phyloP scores from a whole-genome alignment of 2,113 vertebrate genomes.

The Corvus cornix region DNA sequence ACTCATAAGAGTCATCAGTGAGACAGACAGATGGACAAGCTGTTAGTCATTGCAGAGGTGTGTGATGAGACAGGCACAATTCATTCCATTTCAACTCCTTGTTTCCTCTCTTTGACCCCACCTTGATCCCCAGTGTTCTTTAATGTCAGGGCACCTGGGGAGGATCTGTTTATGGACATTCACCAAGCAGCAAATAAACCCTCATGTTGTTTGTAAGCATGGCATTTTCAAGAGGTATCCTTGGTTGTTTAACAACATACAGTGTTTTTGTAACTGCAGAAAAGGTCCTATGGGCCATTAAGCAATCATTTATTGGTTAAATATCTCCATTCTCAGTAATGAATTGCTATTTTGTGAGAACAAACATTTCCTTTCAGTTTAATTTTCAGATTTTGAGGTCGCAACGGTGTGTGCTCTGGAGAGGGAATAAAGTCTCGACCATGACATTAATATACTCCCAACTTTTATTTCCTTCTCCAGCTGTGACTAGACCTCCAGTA shows the following conservation, averaged over 20 bases:
- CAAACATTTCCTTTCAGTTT: conserved; percentile 39
- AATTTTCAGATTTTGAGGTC: conserved; percentile 38
- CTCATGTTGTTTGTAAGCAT: conserved; percentile 14
- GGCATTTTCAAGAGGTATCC: conserved; percentile 41
- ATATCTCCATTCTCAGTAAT: conserved; percentile 38
- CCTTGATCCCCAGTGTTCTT: background rate
- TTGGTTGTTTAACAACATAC: conserved; percentile 12
- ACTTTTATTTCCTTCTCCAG: background rate
- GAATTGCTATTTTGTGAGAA: conserved; percentile 17
- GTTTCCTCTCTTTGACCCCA: background rate
- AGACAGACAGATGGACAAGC: background rate
- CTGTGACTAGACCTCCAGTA: background rate
- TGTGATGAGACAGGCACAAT: background rate
- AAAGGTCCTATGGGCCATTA: conserved; percentile 36
- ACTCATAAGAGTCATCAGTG: background rate
- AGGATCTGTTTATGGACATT: conserved; percentile 35
- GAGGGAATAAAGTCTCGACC: conserved; percentile 41
- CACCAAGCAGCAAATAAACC: conserved; percentile 47
- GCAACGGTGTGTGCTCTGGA: background rate
- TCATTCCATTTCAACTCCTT: background rate
- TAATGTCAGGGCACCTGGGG: background rate
- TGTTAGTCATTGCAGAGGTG: background rate
- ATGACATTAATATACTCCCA: conserved; percentile 20
- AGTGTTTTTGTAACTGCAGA: conserved; percentile 47
- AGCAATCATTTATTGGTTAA: conserved; percentile 47